Conservation (phyloP, 2,888 invertebrate species). For the Athalia rosae region DNA sequence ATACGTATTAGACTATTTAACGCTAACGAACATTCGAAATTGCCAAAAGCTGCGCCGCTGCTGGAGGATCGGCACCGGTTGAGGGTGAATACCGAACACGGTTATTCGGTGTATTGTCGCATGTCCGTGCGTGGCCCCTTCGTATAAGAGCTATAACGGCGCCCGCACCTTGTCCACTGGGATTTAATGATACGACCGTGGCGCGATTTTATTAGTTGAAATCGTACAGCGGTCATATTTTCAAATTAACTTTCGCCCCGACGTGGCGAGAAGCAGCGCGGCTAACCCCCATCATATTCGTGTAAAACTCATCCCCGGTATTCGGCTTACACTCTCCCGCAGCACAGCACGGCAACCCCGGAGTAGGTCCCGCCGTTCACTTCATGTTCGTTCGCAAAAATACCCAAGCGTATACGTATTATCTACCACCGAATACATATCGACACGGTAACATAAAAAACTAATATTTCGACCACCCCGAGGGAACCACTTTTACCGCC, state of each 20-base stretch:
- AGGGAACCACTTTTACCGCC: constrained; percentile 34
- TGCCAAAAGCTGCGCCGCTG: neutral
- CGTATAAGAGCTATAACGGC: constrained; percentile 15
- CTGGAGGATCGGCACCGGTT: neutral
- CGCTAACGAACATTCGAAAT: constrained; percentile 6
- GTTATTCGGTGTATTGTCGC: constrained; percentile 26
- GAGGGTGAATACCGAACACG: neutral
- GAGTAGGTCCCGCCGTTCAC: constrained; percentile 33
- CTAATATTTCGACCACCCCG: constrained; percentile 42
- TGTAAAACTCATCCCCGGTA: constrained; percentile 17
- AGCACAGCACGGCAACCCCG: constrained; percentile 7
- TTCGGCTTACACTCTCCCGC: constrained; percentile 18
- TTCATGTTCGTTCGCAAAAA: constrained; percentile 22
- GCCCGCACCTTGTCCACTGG: constrained; percentile 33
- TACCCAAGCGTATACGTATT: constrained; percentile 4
- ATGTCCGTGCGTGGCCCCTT: constrained; percentile 18
- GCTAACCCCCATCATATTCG: constrained; percentile 30
- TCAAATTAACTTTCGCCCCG: constrained; percentile 42
- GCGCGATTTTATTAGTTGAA: constrained; percentile 43
- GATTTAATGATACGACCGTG: constrained; percentile 41
- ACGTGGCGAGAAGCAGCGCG: constrained; percentile 18
- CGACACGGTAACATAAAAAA: constrained; percentile 36
- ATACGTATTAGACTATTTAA: neutral
- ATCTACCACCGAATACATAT: constrained; percentile 22
- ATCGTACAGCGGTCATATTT: constrained; percentile 43